Conservation (phyloP, 1,140 invertebrate species). For the Antheraea pernyi region DNA sequence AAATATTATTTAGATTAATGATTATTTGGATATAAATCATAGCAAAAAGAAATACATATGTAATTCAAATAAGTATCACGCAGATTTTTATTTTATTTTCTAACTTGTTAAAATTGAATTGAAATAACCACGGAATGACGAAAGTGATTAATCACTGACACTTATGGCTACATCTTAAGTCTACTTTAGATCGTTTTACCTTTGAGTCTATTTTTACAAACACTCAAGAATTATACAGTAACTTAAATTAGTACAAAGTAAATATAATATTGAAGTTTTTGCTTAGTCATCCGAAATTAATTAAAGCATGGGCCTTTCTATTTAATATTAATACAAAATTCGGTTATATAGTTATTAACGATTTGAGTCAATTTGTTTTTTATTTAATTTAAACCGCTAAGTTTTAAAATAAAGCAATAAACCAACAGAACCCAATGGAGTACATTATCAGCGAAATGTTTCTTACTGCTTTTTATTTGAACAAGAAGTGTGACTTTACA, state of each 20-base stretch:
- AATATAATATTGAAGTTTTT: no score
- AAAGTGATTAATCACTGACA: not conserved
- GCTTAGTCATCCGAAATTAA: no score
- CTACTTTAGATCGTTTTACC: not conserved
- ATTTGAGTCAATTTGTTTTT: not conserved
- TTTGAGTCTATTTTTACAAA: not conserved
- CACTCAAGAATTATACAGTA: not conserved
- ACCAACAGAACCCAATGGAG: not conserved
- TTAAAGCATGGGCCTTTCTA: no score
- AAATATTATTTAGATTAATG: no score
- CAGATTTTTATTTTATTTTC: not conserved
- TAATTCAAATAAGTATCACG: no score
- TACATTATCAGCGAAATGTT: not conserved
- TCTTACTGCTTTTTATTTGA: constrained; percentile 1
- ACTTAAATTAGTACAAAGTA: no score
- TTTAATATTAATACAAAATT: no score
- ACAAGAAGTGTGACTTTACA: not conserved
- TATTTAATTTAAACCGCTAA: not conserved
- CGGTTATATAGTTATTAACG: not conserved
- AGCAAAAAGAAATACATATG: no score
- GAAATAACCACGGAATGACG: not conserved
- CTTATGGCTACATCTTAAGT: not conserved
- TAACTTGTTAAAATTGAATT: constrained; percentile 7
- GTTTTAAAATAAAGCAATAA: not conserved
- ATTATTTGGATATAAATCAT: no score